A percentile compares a stretch with the other conserved stretches of the same genome.
Conservation (phyloP, 2,888 invertebrate genomes). For the Eupithecia pulchellata region DNA sequence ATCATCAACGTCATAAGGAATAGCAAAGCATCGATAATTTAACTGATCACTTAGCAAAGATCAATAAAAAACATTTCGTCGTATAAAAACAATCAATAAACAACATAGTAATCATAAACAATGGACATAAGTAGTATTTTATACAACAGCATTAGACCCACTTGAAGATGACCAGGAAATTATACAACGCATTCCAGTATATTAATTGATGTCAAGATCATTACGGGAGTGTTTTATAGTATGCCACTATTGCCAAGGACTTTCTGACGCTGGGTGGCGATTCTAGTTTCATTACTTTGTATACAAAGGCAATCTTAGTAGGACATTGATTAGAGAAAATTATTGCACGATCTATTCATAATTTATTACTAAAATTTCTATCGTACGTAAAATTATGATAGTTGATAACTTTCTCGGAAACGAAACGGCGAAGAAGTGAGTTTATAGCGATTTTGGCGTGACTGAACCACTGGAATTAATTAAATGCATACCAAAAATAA, state of each 20-base stretch:
- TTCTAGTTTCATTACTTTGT: slow-evolving; percentile 20
- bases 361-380: not conserved
- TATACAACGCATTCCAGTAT: slow-evolving; percentile 66
- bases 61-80: slow-evolving; percentile 36
- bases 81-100: slow-evolving; percentile 31
- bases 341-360: not conserved
- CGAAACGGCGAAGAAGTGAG: not conserved
- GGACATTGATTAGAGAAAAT: not conserved
- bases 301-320: not conserved
- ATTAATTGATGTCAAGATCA: slow-evolving; percentile 68
- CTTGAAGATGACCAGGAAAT: slow-evolving; percentile 72
- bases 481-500: not conserved
- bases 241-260: slow-evolving; percentile 60
- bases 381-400: not conserved
- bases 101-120: slow-evolving; percentile 36
- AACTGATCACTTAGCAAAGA: slow-evolving; percentile 1
- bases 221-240: slow-evolving; percentile 69
- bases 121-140: slow-evolving; percentile 44
- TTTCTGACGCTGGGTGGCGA: slow-evolving; percentile 35
- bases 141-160: slow-evolving; percentile 52
- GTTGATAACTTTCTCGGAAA: not conserved
- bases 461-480: not conserved
- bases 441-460: not conserved
- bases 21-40: not conserved
- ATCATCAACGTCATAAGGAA: slow-evolving; percentile 16